These are phyloP conservation scores for Odocoileus virginianus DNA, from an alignment of 2,113 vertebrate species.

Conservation along the genomic window DNA sequence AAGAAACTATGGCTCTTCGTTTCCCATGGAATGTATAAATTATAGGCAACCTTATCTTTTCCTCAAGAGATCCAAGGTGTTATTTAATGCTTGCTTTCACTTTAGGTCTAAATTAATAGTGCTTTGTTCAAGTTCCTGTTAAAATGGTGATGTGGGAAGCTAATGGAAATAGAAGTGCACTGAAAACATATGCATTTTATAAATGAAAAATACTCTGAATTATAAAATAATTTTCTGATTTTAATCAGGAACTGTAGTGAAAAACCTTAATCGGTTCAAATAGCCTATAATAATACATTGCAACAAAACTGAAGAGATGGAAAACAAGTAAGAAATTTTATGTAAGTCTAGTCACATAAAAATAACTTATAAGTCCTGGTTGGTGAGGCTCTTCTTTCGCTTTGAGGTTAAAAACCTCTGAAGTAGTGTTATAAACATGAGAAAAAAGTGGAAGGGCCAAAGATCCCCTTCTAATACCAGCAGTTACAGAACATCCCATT, in stretches of 20 bases:
- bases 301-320: conserved; percentile 71
- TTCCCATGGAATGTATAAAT: conserved; percentile 76
- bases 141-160: conserved; percentile 56
- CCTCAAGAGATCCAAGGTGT: conserved; percentile 54
- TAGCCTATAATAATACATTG: conserved; percentile 62
- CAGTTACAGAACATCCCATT: conserved; percentile 53
- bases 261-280: conserved; percentile 81
- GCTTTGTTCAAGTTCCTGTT: conserved; percentile 70
- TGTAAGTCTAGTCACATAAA: conserved; percentile 75
- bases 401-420: conserved; percentile 75
- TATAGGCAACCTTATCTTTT: conserved; percentile 48
- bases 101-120: conserved; percentile 66
- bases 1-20: conserved; percentile 74
- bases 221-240: conserved; percentile 52
- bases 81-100: conserved; percentile 68
- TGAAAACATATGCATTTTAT: conserved; percentile 63
- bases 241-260: conserved; percentile 82
- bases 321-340: conserved; percentile 70
- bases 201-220: conserved; percentile 66
- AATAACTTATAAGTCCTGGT: conserved; percentile 80
- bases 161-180: conserved; percentile 63
- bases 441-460: conserved; percentile 74
- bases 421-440: conserved; percentile 85
- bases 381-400: conserved; percentile 71
- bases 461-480: conserved; percentile 67